Conservation (phyloP, 2,888 invertebrate genomes). For the Drosophila kanekoi region DNA sequence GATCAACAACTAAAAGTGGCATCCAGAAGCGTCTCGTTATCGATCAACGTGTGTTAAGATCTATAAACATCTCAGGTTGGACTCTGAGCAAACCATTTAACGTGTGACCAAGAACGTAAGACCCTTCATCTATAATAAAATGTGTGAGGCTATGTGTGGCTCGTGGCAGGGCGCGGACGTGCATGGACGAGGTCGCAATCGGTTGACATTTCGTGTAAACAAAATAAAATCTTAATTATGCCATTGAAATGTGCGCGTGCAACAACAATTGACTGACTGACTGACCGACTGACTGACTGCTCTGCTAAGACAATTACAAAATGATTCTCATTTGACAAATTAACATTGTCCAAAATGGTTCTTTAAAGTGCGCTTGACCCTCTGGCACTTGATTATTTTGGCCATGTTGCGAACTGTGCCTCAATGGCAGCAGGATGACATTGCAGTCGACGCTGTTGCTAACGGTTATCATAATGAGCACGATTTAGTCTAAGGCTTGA, state of each 20-base stretch:
- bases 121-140: constrained; percentile 19
- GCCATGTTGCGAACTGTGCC: constrained; percentile 48
- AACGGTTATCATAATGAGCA: constrained; percentile 48
- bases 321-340: constrained; percentile 58
- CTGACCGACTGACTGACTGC: constrained; percentile 7
- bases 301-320: constrained; percentile 35
- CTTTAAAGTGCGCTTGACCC: constrained; percentile 67
- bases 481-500: constrained; percentile 20
- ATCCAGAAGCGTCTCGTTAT: neutral
- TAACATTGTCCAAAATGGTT: constrained; percentile 60
- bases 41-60: constrained; percentile 7
- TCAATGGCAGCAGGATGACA: constrained; percentile 38
- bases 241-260: constrained; percentile 53
- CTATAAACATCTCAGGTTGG: neutral
- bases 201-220: constrained; percentile 39
- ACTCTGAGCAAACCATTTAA: constrained; percentile 1
- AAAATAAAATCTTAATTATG: constrained; percentile 42
- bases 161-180: constrained; percentile 52
- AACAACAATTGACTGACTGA: constrained; percentile 18
- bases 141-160: neutral
- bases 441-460: constrained; percentile 36
- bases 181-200: constrained; percentile 48
- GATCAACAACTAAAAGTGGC: neutral
- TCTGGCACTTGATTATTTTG: constrained; percentile 58
- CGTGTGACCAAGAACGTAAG: constrained; percentile 14